A percentile compares a stretch with the other conserved stretches of the same genome.
These are phyloP conservation scores for Leptonema lineaticorne DNA, from an alignment of 1,140 invertebrate genomes.

Conservation along the genomic window DNA sequence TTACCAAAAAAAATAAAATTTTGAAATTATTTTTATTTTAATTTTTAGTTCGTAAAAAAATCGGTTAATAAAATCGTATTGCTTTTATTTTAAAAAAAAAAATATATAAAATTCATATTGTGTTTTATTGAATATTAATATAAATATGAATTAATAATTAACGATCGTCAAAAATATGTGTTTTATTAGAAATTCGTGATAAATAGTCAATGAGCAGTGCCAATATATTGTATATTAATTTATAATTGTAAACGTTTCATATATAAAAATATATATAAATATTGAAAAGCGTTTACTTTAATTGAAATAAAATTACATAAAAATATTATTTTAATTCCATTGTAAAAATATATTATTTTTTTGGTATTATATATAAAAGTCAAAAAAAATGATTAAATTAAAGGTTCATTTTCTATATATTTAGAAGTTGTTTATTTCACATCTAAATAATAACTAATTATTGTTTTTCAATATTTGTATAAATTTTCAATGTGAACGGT, in stretches of 20 bases:
- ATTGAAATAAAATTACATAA: background rate
- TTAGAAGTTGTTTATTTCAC: no score
- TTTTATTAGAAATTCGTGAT: slow-evolving; percentile 4
- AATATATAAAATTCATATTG: no score
- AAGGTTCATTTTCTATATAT: no score
- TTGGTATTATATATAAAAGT: no score
- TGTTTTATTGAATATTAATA: background rate
- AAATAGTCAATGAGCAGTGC: slow-evolving; percentile 15
- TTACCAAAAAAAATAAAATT: background rate
- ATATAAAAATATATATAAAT: background rate
- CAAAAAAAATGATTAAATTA: background rate
- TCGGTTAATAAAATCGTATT: background rate
- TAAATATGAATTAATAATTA: background rate
- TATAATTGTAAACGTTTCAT: background rate
- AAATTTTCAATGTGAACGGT: no score
- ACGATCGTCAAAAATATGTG: background rate
- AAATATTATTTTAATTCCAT: background rate
- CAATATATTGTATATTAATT: slow-evolving; percentile 16
- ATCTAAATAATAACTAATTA: no score
- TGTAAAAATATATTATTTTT: background rate
- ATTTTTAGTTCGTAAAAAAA: no score
- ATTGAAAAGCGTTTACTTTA: no score
- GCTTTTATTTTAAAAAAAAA: no score
- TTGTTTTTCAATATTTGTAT: no score
- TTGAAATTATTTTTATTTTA: background rate